Percentiles rank a stretch among this genome's conserved stretches.
Evolutionary conservation across 2,888 invertebrate species (phyloP).

Genomic region (Agrochola lychnidis): DNA sequence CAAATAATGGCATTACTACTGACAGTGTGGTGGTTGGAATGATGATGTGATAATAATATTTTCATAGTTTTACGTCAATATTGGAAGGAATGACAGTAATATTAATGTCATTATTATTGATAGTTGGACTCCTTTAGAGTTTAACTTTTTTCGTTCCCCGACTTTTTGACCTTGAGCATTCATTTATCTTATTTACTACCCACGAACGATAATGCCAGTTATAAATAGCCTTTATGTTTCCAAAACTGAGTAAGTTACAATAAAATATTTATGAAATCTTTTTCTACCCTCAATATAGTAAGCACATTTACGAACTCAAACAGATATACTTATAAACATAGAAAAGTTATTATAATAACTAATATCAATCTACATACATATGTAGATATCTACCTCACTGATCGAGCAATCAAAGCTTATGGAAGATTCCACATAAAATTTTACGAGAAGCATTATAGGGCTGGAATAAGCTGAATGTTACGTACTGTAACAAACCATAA

Average conservation of each 20-base stretch:
- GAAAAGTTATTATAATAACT: conserved; percentile 52
- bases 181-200: conserved; percentile 15
- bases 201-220: conserved; percentile 4
- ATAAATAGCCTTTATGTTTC: not conserved
- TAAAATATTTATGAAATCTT: conserved; percentile 19
- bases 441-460: conserved; percentile 81
- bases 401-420: conserved; percentile 80
- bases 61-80: too few species aligned
- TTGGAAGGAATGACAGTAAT: too few species aligned
- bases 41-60: too few species aligned
- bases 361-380: conserved; percentile 62
- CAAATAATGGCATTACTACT: too few species aligned
- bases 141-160: conserved; percentile 3
- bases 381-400: conserved; percentile 69
- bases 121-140: not conserved
- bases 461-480: conserved; percentile 77
- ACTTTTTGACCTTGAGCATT: not conserved
- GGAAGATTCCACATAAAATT: conserved; percentile 84
- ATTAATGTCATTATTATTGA: too few species aligned
- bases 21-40: too few species aligned
- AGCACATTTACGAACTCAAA: conserved; percentile 13
- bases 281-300: conserved; percentile 6
- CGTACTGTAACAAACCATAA: conserved; percentile 74
- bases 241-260: not conserved
- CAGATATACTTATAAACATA: conserved; percentile 33